These are phyloP conservation scores for Neosilurus mollespiculum DNA, from an alignment of 2,797 vertebrate genomes.

Conservation along the genomic window DNA sequence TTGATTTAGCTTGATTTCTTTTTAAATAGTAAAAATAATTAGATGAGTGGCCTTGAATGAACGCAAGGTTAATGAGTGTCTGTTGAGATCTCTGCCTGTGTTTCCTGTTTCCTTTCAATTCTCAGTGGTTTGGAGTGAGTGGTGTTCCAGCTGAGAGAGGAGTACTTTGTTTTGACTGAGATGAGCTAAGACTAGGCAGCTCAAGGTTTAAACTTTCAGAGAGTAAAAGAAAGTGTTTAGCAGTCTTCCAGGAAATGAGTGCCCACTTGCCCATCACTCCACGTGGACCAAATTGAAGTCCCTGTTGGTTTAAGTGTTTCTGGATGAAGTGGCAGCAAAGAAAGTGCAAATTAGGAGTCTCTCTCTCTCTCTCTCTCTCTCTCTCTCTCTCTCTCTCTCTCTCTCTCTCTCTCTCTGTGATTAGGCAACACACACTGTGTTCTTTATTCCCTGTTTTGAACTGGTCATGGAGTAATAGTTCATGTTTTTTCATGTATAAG, in stretches of 20 bases:
- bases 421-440: not conserved
- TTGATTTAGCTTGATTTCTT: not conserved
- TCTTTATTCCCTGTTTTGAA: not conserved
- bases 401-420: not conserved
- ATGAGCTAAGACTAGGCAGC: constrained; percentile 37
- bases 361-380: no score
- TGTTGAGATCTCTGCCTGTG: constrained; percentile 4
- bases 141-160: constrained; percentile 36
- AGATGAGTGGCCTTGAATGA: not conserved
- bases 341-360: not conserved
- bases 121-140: constrained; percentile 18
- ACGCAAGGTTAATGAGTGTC: not conserved
- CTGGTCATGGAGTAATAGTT: not conserved
- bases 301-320: not conserved
- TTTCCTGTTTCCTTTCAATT: constrained; percentile 30
- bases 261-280: not conserved
- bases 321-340: not conserved
- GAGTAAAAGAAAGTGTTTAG: constrained; percentile 63
- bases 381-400: no score
- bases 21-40: not conserved
- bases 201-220: constrained; percentile 36
- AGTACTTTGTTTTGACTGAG: constrained; percentile 47
- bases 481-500: not conserved
- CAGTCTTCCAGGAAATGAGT: constrained; percentile 47
- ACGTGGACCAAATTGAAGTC: constrained; percentile 5